phyloP scores from a whole-genome alignment of 1,140 invertebrate species.

The Penaeus indicus region DNA sequence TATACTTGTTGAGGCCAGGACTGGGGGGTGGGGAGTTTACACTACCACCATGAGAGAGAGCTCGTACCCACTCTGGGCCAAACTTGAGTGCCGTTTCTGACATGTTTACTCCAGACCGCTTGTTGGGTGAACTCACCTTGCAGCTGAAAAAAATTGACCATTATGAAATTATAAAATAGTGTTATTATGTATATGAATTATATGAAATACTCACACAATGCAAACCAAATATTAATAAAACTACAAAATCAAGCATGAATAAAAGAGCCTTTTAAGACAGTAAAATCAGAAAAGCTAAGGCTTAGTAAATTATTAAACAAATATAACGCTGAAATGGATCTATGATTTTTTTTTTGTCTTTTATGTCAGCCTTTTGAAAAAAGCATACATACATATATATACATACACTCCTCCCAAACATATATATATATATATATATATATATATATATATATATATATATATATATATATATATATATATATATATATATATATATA shows the following conservation, averaged over 20 bases:
- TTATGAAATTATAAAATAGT: not conserved
- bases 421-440: too few relatives aligned
- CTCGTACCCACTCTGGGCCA: slow-evolving; percentile 74
- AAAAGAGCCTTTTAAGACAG: too few relatives aligned
- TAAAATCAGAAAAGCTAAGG: not conserved
- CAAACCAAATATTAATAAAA: too few relatives aligned
- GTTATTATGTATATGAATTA: not conserved
- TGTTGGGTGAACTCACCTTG: slow-evolving; percentile 41
- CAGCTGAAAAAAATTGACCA: slow-evolving; percentile 51
- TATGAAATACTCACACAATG: too few relatives aligned
- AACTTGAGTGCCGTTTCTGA: slow-evolving; percentile 72
- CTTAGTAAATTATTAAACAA: not conserved
- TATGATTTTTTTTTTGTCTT: not conserved
- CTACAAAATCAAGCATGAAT: too few relatives aligned
- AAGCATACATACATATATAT: too few relatives aligned
- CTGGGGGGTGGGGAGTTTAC: slow-evolving; percentile 69
- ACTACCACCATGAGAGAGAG: slow-evolving; percentile 72
- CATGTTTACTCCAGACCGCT: slow-evolving; percentile 54
- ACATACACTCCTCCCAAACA: too few relatives aligned
- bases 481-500: too few relatives aligned
- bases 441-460: too few relatives aligned
- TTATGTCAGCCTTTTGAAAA: not conserved
- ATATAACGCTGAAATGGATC: not conserved
- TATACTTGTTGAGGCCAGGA: slow-evolving; percentile 67
- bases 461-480: too few relatives aligned